A percentile compares a stretch with the other conserved stretches of the same genome.
Conservation (phyloP, 2,113 vertebrate species). For the Oxyruncus cristatus region DNA sequence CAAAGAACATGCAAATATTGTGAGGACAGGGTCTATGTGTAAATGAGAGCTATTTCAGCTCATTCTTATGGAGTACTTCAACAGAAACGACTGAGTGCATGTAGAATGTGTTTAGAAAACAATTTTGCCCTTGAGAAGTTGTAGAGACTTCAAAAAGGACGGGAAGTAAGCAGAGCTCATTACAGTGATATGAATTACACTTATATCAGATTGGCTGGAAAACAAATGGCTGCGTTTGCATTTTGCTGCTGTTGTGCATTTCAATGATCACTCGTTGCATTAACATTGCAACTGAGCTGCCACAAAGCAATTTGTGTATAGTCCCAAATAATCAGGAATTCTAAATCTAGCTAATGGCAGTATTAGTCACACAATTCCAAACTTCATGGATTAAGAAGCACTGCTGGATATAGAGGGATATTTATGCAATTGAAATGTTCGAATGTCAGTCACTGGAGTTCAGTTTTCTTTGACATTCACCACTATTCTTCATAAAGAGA, state of each 20-base stretch:
- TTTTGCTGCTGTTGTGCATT: conserved; percentile 6
- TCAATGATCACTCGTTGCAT: not conserved
- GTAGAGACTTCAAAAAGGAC: conserved; percentile 19
- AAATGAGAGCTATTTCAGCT: conserved; percentile 36
- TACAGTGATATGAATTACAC: conserved; percentile 36
- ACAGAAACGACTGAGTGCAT: not conserved
- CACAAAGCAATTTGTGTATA: not conserved
- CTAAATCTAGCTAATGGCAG: conserved; percentile 32
- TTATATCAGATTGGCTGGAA: conserved; percentile 48
- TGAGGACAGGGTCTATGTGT: not conserved
- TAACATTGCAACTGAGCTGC: not conserved
- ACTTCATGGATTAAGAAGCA: not conserved
- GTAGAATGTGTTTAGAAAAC: conserved; percentile 29
- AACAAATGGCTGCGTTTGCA: conserved; percentile 32
- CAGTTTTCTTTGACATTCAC: not conserved
- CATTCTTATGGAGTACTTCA: not conserved
- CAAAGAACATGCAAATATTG: not conserved
- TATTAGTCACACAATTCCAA: conserved; percentile 31
- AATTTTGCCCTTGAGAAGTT: conserved; percentile 56
- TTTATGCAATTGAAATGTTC: conserved; percentile 3
- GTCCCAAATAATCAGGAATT: conserved; percentile 29
- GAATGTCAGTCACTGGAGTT: not conserved
- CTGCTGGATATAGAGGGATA: conserved; percentile 11
- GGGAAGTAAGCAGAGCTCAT: conserved; percentile 24
- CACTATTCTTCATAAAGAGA: not conserved